Evolutionary conservation across 2,888 invertebrate genomes (phyloP), one percentile per base, ranked within the genome.

Genomic region (Drosophila maculinotata): DNA sequence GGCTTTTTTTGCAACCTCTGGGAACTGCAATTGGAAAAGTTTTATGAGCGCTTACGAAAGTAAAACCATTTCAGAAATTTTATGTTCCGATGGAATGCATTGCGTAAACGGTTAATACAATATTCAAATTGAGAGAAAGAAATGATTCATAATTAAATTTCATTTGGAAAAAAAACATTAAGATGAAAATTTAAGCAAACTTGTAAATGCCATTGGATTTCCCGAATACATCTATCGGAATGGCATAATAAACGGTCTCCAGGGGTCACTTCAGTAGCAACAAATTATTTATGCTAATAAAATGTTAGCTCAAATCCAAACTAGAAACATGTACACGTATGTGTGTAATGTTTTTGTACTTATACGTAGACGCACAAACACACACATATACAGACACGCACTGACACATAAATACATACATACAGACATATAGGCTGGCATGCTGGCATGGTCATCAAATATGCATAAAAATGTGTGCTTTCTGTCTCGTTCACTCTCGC

Each of bases 381-480:
- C n/a, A 36, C 17, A 15, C 28, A 49, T 41, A 31, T 20, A 35
- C 26, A 28, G 42, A 48, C 26, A 26, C 8, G 17, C 30, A 26
- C 2, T n/a, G 15, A 9, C 4, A 41, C 1, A 42, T n/a, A n/a
- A n/a, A n/a, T n/a, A n/a, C n/a, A n/a, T n/a, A n/a, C n/a, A n/a
- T n/a, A n/a, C n/a, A n/a, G n/a, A n/a, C n/a, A n/a, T n/a, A n/a
- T n/a, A n/a, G n/a, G n/a, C n/a, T n/a, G n/a, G n/a, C n/a, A n/a
- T n/a, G n/a, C n/a, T n/a, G n/a, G n/a, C n/a, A n/a, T 45, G 39
- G 52, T 53, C 56, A 73, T 69, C 57, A 74, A 75, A 69, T 69
- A 66, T 73, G 65, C 69, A 74, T 56, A 74, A 31, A 64, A 69
- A 47, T 62, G 28, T 17, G 14, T 45, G 25, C 26, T 0, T 8